Evolutionary conservation across 2,888 invertebrate genomes (phyloP).

Genomic region (Apotomis turbidana): DNA sequence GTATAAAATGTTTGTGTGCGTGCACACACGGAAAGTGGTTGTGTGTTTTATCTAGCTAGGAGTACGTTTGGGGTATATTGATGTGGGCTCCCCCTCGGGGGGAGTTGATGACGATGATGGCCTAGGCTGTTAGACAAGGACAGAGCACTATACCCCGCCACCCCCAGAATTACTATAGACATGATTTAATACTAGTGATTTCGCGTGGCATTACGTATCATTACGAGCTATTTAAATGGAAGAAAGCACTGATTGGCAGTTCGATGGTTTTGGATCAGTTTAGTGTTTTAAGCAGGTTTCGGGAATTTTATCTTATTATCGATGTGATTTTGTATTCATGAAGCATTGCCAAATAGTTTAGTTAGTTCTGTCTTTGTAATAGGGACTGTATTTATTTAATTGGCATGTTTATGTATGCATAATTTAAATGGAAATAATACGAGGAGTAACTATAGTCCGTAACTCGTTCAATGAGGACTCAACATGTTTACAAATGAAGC

Average conservation of each 20-base stretch:
- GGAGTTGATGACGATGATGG: conserved; percentile 75
- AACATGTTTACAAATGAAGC: no score
- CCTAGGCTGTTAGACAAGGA: conserved; percentile 72
- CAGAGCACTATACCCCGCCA: conserved; percentile 45
- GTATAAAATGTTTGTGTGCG: conserved; percentile 62
- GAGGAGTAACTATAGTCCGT: no score
- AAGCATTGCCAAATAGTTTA: background rate
- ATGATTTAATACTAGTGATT: conserved; percentile 64
- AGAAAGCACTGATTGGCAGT: conserved; percentile 9
- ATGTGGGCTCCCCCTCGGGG: conserved; percentile 58
- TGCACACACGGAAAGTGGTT: conserved; percentile 35
- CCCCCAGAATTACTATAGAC: conserved; percentile 48
- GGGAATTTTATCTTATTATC: background rate
- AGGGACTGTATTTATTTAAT: no score
- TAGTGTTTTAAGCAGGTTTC: conserved; percentile 8
- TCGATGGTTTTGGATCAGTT: background rate
- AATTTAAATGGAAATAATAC: no score
- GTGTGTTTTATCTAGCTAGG: conserved; percentile 70
- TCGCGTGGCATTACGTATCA: conserved; percentile 56
- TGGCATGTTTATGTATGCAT: no score
- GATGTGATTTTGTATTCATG: background rate
- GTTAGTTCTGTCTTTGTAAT: background rate
- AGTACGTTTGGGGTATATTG: conserved; percentile 72
- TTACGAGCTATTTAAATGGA: conserved; percentile 45
- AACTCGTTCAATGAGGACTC: no score